These are phyloP conservation scores for Pseudorhombus dupliciocellatus DNA, from an alignment of 2,113 vertebrate species.

Conservation along the genomic window DNA sequence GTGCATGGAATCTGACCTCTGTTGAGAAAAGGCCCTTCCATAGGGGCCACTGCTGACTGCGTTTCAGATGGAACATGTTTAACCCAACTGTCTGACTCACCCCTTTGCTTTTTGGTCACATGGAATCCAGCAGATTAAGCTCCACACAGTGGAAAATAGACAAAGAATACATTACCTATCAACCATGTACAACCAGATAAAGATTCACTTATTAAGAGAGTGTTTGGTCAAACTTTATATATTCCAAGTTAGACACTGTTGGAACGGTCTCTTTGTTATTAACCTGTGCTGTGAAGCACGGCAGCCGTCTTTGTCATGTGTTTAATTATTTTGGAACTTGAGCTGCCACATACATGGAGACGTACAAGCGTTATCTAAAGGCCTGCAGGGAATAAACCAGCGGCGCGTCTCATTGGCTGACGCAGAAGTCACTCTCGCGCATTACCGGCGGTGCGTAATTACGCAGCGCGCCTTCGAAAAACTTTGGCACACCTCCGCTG, in stretches of 20 bases:
- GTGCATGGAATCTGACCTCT: neutral
- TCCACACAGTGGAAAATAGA: constrained; percentile 16
- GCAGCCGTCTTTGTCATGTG: too few species aligned
- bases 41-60: constrained; percentile 38
- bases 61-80: neutral
- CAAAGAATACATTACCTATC: constrained; percentile 36
- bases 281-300: constrained; percentile 63
- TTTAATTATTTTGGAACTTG: too few species aligned
- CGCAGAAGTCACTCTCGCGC: constrained; percentile 51
- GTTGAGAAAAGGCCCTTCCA: constrained; percentile 1
- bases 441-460: constrained; percentile 38
- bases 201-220: neutral
- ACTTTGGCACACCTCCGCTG: constrained; percentile 43
- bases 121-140: neutral
- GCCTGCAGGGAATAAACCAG: constrained; percentile 4
- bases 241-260: neutral
- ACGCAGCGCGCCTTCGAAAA: constrained; percentile 34
- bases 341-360: neutral
- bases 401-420: constrained; percentile 41
- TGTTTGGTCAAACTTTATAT: too few species aligned
- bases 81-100: constrained; percentile 38
- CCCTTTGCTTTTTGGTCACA: neutral
- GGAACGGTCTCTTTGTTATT: neutral
- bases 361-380: neutral
- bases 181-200: neutral